Percentiles rank a stretch among this genome's conserved stretches.
These are phyloP conservation scores for Salvelinus namaycush DNA, from an alignment of 2,113 vertebrate species.

Conservation along the genomic window DNA sequence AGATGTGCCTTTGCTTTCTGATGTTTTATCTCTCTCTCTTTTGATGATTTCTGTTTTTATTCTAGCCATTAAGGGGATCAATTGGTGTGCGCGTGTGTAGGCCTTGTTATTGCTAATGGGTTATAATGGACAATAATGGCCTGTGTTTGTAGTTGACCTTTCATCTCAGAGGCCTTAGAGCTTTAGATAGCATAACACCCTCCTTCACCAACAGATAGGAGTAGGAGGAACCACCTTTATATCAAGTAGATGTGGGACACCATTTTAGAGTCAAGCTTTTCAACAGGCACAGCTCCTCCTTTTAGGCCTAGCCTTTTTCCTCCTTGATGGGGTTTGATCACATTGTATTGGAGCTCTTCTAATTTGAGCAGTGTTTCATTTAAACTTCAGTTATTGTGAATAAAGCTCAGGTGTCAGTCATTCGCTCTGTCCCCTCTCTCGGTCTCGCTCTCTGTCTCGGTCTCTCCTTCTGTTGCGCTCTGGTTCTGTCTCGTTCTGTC, in stretches of 20 bases:
- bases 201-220: neutral
- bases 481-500: no score
- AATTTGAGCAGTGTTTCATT: no score
- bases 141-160: constrained; percentile 48
- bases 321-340: no score
- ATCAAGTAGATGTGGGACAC: neutral
- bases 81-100: constrained; percentile 29
- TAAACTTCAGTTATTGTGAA: no score
- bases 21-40: constrained; percentile 18
- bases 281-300: neutral
- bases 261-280: no score
- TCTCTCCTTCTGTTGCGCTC: no score
- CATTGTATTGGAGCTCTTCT: no score
- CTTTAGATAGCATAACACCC: constrained; percentile 11
- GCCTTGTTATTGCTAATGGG: constrained; percentile 54
- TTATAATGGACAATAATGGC: constrained; percentile 70
- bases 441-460: no score
- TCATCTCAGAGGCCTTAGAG: constrained; percentile 36
- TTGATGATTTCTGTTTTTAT: constrained; percentile 44
- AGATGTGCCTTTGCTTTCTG: neutral
- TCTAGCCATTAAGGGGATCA: constrained; percentile 43
- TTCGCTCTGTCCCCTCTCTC: no score
- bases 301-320: no score
- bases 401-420: no score
- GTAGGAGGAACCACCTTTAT: neutral